Evolutionary conservation across 2,888 invertebrate genomes (phyloP), one percentile per base, ranked within the genome.

Genomic region (Carabus problematicus): DNA sequence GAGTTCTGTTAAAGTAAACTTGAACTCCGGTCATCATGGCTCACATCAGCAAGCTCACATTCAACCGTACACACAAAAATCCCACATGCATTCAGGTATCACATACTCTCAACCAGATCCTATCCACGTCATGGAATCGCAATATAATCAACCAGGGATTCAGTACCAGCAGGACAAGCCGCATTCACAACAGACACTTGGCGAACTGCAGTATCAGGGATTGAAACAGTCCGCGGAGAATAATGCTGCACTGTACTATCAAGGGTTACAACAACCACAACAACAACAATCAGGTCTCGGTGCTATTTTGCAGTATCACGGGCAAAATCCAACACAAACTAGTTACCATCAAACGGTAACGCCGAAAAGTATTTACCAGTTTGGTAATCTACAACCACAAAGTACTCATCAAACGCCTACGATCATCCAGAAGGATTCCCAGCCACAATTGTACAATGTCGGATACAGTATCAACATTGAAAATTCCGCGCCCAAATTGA

Each of bases 401-500:
- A 45, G 18, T 11, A 49, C 60, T 72, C 43, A 52, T 64, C 45
- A 64, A 42, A 2, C 47, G 47, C 16, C 39, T 14, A 39, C 68
- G 16, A 1, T 58, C 43, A 11, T 18, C 16, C 16, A 52, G 12
- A 52, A 52, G 19, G 14, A 56, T 11, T 39, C 56, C 8, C 12
- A 12, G 39, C 71, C 73, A 29, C 75, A 75, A 64, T 73, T 76
- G 4, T 78, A 79, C 71, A 79, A 79, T 63, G 79, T 79, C 0
- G 79, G 79, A 1, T 79, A 79, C 71, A 79, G 78, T 60, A 77
- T 79, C 4, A 78, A 77, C 16, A 78, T 79, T 69, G 76, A 67
- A n/a, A 74, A 73, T 16, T 42, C 14, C 18, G 70, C 58, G 29
- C 70, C 64, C 1, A 54, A 72, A 8, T 64, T 54, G 19, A 70